Evolutionary conservation across 2,797 vertebrate species (phyloP).

Genomic region (Aplochiton taeniatus): DNA sequence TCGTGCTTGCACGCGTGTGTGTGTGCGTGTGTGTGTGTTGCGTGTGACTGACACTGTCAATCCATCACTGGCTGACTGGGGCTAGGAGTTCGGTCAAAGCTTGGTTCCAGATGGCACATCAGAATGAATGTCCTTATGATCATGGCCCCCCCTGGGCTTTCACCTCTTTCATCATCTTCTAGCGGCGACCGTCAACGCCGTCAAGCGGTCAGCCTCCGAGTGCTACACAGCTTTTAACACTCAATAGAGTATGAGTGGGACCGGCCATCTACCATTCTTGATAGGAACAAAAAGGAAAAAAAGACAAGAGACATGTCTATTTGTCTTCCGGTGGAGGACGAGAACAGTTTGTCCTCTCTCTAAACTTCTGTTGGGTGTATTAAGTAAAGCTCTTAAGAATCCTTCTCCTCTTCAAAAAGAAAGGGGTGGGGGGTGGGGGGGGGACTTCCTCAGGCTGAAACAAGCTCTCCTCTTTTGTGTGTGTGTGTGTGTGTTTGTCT

Average conservation of each 20-base stretch:
- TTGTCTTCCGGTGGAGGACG: constrained; percentile 23
- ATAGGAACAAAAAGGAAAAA: no score
- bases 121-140: constrained; percentile 61
- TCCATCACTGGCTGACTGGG: constrained; percentile 59
- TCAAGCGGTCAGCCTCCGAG: neutral
- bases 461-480: constrained; percentile 32
- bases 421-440: no score
- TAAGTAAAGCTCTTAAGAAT: constrained; percentile 49
- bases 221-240: no score
- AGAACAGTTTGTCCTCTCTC: constrained; percentile 36
- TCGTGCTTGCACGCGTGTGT: no score
- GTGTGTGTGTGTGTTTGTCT: constrained; percentile 62
- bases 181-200: neutral
- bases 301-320: neutral
- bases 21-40: no score
- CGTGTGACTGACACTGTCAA: constrained; percentile 37
- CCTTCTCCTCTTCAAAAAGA: constrained; percentile 27
- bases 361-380: constrained; percentile 10
- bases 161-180: neutral
- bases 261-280: no score
- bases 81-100: constrained; percentile 60
- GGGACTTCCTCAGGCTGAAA: constrained; percentile 53
- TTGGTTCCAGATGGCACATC: constrained; percentile 68
- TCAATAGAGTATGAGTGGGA: no score
- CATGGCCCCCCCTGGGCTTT: constrained; percentile 33